phyloP scores from a whole-genome alignment of 2,113 vertebrate species.

The Poeciliopsis occidentalis region DNA sequence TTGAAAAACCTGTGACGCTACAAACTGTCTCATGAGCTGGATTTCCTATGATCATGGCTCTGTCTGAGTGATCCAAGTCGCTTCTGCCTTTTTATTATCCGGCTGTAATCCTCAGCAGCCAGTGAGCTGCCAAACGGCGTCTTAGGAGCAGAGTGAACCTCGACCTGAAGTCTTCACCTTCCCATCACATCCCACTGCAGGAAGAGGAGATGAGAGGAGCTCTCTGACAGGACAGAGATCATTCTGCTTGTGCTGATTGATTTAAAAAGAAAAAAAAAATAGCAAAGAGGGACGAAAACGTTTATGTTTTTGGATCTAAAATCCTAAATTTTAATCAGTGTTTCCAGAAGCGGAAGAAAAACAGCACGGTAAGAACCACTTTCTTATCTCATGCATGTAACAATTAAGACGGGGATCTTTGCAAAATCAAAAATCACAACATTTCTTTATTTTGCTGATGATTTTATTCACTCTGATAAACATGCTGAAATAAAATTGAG shows the following conservation, averaged over 20 bases:
- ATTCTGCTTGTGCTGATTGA: conserved; percentile 17
- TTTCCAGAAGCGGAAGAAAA: conserved; percentile 2
- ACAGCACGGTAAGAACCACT: conserved; percentile 42
- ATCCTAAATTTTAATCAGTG: conserved; percentile 12
- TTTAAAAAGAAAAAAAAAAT: conserved; percentile 15
- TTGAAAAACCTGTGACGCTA: too few species aligned
- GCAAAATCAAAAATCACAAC: background rate
- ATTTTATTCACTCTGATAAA: background rate
- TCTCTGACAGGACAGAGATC: conserved; percentile 6
- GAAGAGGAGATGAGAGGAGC: conserved; percentile 6
- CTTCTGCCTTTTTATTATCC: conserved; percentile 53
- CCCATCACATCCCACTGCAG: conserved; percentile 23
- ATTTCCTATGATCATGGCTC: conserved; percentile 39
- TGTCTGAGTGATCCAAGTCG: conserved; percentile 45
- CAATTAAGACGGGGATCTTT: background rate
- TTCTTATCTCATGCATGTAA: background rate
- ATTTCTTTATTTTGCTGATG: background rate
- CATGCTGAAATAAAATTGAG: background rate
- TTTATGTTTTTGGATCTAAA: conserved; percentile 8
- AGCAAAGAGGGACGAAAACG: background rate
- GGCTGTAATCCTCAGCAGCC: conserved; percentile 66
- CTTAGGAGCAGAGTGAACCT: conserved; percentile 58
- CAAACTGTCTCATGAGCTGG: background rate
- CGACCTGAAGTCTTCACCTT: conserved; percentile 25
- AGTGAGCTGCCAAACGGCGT: conserved; percentile 66